Percentiles rank a stretch among this genome's conserved stretches.
phyloP scores from a whole-genome alignment of 1,140 invertebrate species.

The Elymnias hypermnestra region DNA sequence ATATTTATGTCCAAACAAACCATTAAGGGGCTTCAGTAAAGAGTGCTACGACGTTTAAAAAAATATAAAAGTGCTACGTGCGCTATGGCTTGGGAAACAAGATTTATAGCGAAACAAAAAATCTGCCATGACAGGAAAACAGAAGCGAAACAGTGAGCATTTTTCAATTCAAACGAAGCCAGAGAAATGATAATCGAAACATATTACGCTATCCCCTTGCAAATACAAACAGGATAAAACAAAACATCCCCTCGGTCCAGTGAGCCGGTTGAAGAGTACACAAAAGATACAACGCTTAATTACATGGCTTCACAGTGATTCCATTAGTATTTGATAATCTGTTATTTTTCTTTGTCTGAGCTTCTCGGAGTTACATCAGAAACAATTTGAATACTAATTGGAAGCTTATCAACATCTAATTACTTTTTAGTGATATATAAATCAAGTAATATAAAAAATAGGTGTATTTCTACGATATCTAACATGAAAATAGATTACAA shows the following conservation, averaged over 20 bases:
- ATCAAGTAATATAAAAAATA: no score
- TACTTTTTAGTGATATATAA: no score
- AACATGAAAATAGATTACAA: no score
- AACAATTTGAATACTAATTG: no score
- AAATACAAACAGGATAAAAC: slow-evolving; percentile 7
- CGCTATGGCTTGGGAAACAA: slow-evolving; percentile 25
- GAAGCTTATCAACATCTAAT: no score
- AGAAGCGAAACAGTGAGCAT: slow-evolving; percentile 29
- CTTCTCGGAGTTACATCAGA: no score
- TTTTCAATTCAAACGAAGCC: slow-evolving; percentile 50
- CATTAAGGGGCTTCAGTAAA: not conserved
- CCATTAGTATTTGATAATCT: slow-evolving; percentile 1
- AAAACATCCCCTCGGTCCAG: slow-evolving; percentile 1
- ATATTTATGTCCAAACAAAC: not conserved
- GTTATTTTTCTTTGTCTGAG: not conserved
- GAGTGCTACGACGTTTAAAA: not conserved
- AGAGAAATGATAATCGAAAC: slow-evolving; percentile 52
- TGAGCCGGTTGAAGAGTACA: slow-evolving; percentile 4
- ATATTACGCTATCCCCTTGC: slow-evolving; percentile 42
- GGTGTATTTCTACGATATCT: no score
- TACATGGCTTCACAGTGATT: slow-evolving; percentile 6
- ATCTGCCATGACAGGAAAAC: slow-evolving; percentile 22
- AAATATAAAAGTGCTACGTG: slow-evolving; percentile 9
- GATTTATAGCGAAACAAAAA: slow-evolving; percentile 29
- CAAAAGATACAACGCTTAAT: slow-evolving; percentile 8